These are phyloP conservation scores for Cyclopterus lumpus DNA, from an alignment of 2,797 vertebrate genomes.

Conservation along the genomic window DNA sequence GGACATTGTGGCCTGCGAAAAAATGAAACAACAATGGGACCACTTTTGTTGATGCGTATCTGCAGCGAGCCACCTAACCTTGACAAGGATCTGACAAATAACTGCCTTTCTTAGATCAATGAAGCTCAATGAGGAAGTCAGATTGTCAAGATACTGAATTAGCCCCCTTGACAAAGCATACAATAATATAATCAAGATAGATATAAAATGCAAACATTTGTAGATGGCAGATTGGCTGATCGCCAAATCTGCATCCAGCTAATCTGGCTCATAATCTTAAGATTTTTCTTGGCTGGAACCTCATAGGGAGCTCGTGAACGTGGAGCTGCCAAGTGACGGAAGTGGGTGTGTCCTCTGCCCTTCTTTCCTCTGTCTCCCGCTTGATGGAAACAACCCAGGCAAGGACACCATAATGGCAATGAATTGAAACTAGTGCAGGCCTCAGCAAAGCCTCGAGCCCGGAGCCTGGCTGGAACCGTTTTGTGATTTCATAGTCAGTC, in stretches of 20 bases:
- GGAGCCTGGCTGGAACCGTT: conserved; percentile 25
- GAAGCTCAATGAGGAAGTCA: background rate
- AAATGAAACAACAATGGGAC: background rate
- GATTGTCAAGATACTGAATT: background rate
- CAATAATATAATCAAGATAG: background rate
- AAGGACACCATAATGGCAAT: conserved; percentile 52
- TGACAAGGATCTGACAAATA: background rate
- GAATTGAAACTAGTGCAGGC: conserved; percentile 58
- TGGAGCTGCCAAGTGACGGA: background rate
- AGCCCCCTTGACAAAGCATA: background rate
- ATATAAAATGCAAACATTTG: background rate
- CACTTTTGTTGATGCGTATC: background rate
- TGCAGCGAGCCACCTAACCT: background rate
- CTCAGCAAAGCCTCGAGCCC: conserved; percentile 48
- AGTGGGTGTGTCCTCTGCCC: conserved; percentile 22
- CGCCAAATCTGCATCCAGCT: background rate
- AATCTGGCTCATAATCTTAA: background rate
- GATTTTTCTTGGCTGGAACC: background rate
- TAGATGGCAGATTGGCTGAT: background rate
- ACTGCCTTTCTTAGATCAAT: background rate
- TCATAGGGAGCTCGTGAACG: background rate
- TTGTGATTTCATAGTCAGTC: conserved; percentile 56
- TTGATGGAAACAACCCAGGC: conserved; percentile 51
- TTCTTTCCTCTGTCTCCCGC: conserved; percentile 21
- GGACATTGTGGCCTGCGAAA: background rate